These are phyloP conservation scores for Halisarca cf. caerulea DNA, from an alignment of 37 sponge, comb jelly and placozoan species.

Conservation along the genomic window DNA sequence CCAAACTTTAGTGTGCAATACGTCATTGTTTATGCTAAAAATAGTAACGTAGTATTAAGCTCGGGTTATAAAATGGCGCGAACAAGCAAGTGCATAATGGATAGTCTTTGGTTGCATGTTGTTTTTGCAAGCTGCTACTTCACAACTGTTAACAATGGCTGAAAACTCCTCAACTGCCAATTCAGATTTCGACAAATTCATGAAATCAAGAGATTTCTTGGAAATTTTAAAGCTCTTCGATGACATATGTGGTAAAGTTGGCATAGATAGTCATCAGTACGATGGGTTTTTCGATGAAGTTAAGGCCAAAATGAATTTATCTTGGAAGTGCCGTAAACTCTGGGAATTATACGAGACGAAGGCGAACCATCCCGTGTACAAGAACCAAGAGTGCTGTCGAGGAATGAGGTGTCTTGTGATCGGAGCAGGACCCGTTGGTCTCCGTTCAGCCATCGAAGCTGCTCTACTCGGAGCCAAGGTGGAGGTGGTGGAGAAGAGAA, in stretches of 20 bases:
- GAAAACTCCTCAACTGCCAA: background rate
- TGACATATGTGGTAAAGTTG: constrained; percentile 41
- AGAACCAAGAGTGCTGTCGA: constrained; percentile 45
- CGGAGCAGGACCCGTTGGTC: constrained; percentile 94
- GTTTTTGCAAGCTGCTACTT: too few species aligned
- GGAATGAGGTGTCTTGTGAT: constrained; percentile 72
- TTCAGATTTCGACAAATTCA: constrained; percentile 17
- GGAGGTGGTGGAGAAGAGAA: constrained; percentile 92
- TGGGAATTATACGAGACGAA: constrained; percentile 79
- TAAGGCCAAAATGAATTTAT: constrained; percentile 48
- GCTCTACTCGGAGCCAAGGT: constrained; percentile 88
- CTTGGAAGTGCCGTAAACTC: constrained; percentile 68
- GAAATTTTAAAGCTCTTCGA: constrained; percentile 39
- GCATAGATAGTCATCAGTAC: constrained; percentile 37
- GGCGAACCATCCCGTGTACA: constrained; percentile 63
- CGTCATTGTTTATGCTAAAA: too few species aligned
- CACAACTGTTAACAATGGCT: too few species aligned
- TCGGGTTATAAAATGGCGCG: too few species aligned
- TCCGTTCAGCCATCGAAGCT: constrained; percentile 85
- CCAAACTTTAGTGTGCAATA: too few species aligned
- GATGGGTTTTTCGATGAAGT: constrained; percentile 68
- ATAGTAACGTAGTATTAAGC: too few species aligned
- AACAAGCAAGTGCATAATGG: too few species aligned
- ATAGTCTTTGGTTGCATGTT: too few species aligned
- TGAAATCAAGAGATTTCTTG: constrained; percentile 30